Evolutionary conservation across 2,113 vertebrate genomes (phyloP).

Genomic region (Myrmecophaga tridactyla): DNA sequence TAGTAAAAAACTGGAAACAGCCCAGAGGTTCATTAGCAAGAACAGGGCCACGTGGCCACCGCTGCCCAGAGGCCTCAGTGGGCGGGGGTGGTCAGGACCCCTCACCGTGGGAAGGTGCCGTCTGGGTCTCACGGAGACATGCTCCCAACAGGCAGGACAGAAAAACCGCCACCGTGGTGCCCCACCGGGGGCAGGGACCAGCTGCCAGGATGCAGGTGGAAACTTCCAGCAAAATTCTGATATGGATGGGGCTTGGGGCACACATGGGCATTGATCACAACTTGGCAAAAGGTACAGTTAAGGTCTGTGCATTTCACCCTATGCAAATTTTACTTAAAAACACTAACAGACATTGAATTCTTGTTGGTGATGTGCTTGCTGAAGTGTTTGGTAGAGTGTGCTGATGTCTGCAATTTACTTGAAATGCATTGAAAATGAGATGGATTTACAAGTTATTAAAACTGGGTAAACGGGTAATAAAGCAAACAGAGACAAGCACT

Average conservation of each 20-base stretch:
- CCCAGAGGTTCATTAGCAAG: too few relatives aligned
- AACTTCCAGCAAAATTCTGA: not conserved
- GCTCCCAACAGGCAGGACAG: too few relatives aligned
- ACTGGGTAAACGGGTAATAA: too few relatives aligned
- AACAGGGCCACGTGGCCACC: too few relatives aligned
- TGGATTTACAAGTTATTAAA: accelerated
- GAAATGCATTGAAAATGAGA: not conserved
- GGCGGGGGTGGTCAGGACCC: too few relatives aligned
- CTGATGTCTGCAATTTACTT: not conserved
- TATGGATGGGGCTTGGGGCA: not conserved
- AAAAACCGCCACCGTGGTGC: not conserved
- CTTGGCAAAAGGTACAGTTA: accelerated
- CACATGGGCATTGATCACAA: not conserved
- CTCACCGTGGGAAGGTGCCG: too few relatives aligned
- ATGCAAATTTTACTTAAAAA: not conserved
- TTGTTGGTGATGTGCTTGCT: accelerated
- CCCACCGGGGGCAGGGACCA: not conserved
- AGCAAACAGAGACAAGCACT: too few relatives aligned
- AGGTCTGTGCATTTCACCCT: accelerated
- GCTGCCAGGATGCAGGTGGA: too few relatives aligned
- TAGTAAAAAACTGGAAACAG: too few relatives aligned
- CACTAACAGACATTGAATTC: too few relatives aligned
- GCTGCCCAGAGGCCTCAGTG: too few relatives aligned
- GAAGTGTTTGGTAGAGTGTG: accelerated
- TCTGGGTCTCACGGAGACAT: too few relatives aligned